A percentile compares a stretch with the other conserved stretches of the same genome.
These are phyloP conservation scores for Clarias batrachus DNA, from an alignment of 2,113 vertebrate genomes.

Conservation along the genomic window DNA sequence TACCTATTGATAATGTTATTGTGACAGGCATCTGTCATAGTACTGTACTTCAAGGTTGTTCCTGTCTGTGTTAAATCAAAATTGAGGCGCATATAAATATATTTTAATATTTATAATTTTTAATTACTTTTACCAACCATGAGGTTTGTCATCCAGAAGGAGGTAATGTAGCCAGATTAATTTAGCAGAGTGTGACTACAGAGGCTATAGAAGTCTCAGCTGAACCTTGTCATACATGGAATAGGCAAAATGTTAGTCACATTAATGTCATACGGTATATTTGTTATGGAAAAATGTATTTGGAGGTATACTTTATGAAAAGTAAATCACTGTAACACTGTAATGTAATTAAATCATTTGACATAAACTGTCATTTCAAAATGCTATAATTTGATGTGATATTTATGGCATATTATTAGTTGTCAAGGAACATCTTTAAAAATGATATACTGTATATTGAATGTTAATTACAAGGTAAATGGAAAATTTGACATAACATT, in stretches of 20 bases:
- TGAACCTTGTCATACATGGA: too few relatives aligned
- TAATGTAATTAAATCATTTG: background rate
- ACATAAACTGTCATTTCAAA: background rate
- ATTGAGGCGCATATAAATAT: too few relatives aligned
- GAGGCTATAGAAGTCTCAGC: too few relatives aligned
- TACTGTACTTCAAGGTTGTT: background rate
- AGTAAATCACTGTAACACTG: background rate
- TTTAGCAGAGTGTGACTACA: too few relatives aligned
- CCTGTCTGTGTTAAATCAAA: too few relatives aligned
- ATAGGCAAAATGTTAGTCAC: background rate
- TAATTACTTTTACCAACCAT: too few relatives aligned
- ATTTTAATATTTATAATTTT: too few relatives aligned
- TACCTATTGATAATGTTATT: background rate
- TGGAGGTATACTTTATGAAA: background rate
- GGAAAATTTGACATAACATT: background rate
- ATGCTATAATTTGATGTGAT: too few relatives aligned
- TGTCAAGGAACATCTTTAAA: too few relatives aligned
- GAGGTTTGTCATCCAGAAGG: too few relatives aligned
- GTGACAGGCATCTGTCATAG: background rate
- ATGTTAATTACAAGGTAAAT: background rate
- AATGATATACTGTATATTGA: background rate
- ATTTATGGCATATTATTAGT: too few relatives aligned
- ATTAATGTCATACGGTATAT: background rate
- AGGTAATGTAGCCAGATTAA: too few relatives aligned
- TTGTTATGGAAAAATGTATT: background rate